These are phyloP conservation scores for Drosophila fulvimacula DNA, from an alignment of 2,888 invertebrate species.

Conservation along the genomic window DNA sequence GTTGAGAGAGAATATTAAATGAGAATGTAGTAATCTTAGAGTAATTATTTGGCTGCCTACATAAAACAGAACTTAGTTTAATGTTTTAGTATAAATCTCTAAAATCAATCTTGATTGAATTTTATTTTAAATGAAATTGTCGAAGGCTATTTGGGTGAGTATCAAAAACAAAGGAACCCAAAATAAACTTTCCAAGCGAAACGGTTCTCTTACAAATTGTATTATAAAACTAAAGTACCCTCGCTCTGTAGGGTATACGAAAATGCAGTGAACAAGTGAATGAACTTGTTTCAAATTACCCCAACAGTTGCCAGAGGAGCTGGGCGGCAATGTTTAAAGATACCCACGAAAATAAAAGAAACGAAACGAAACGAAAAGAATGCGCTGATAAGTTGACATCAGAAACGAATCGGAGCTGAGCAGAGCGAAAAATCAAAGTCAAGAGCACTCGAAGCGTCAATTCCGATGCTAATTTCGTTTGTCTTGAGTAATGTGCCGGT, in stretches of 20 bases:
- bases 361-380: slow-evolving; percentile 30
- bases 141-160: too few species aligned
- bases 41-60: too few species aligned
- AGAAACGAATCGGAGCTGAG: slow-evolving; percentile 30
- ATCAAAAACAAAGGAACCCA: too few species aligned
- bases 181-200: too few species aligned
- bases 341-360: slow-evolving; percentile 4
- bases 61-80: too few species aligned
- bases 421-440: slow-evolving; percentile 66
- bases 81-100: too few species aligned
- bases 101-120: too few species aligned
- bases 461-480: slow-evolving; percentile 52
- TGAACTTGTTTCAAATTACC: slow-evolving; percentile 72
- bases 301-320: not conserved
- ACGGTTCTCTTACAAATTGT: not conserved
- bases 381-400: slow-evolving; percentile 52
- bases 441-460: slow-evolving; percentile 57
- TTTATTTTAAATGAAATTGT: too few species aligned
- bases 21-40: too few species aligned
- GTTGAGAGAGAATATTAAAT: too few species aligned
- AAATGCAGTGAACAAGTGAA: slow-evolving; percentile 58
- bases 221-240: not conserved
- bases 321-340: slow-evolving; percentile 26
- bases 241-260: not conserved
- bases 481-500: slow-evolving; percentile 28